Percentiles rank a stretch among this genome's conserved stretches.
Conservation (phyloP, 1,140 invertebrate species). For the Drosophila pectinifera region DNA sequence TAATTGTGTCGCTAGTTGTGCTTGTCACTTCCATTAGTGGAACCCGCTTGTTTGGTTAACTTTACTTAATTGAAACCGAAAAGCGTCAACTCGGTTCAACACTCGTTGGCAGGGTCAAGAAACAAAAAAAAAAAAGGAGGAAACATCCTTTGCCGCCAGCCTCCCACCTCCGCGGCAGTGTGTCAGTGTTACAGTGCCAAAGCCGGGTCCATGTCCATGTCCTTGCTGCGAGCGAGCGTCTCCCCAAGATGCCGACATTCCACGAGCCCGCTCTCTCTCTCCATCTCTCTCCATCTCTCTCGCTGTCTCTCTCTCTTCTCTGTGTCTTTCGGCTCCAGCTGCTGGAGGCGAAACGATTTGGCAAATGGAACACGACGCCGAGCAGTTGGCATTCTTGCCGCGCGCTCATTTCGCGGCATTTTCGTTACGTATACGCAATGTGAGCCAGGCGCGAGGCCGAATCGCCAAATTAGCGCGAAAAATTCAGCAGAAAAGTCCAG, state of each 20-base stretch:
- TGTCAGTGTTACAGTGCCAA: constrained; percentile 59
- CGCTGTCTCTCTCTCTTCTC: constrained; percentile 11
- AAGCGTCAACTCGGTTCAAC: neutral
- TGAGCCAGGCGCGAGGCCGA: constrained; percentile 9
- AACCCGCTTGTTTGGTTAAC: neutral
- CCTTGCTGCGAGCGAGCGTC: constrained; percentile 7
- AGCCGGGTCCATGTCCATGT: constrained; percentile 51
- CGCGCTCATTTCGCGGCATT: constrained; percentile 54
- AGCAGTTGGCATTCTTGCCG: constrained; percentile 30
- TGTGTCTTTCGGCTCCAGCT: constrained; percentile 4
- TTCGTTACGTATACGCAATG: constrained; percentile 58
- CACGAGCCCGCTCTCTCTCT: constrained; percentile 29
- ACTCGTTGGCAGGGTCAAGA: constrained; percentile 1
- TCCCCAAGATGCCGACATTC: constrained; percentile 43
- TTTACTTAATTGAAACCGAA: neutral
- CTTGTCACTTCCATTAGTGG: too few relatives aligned
- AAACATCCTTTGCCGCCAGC: neutral
- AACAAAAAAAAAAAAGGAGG: too few relatives aligned
- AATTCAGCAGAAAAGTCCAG: neutral
- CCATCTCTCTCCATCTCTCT: neutral
- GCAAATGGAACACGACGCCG: constrained; percentile 46
- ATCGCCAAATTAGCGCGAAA: constrained; percentile 11
- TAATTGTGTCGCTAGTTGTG: neutral
- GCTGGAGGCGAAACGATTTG: constrained; percentile 51
- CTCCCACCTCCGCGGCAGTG: constrained; percentile 24